Evolutionary conservation across 2,113 vertebrate species (phyloP).

Genomic region (Seriola aureovittata): DNA sequence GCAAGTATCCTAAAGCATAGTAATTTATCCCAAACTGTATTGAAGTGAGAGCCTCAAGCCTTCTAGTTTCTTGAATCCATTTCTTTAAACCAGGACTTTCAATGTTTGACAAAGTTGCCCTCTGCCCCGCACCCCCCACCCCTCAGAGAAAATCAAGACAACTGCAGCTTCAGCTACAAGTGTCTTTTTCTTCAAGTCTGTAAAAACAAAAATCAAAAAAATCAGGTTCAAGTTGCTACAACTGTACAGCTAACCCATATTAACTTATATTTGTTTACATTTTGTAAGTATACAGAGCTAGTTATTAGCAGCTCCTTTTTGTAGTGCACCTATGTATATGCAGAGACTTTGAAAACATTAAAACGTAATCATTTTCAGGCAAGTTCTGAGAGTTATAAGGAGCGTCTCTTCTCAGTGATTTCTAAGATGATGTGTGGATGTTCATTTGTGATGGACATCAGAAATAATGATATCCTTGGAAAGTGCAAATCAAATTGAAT

Average conservation of each 20-base stretch:
- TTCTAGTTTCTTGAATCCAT: neutral
- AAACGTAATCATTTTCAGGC: neutral
- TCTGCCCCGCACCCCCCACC: neutral
- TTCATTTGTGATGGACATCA: neutral
- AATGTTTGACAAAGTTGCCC: neutral
- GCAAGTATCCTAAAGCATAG: neutral
- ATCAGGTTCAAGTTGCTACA: too few relatives aligned
- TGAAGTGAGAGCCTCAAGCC: neutral
- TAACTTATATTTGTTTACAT: too few relatives aligned
- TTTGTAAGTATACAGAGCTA: neutral
- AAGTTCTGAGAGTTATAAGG: too few relatives aligned
- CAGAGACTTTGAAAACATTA: neutral
- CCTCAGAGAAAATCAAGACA: neutral
- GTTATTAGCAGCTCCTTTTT: neutral
- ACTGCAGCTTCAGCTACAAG: neutral
- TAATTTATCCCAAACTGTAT: neutral
- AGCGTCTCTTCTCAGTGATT: neutral
- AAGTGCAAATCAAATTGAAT: neutral
- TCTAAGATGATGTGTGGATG: too few relatives aligned
- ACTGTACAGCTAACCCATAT: too few relatives aligned
- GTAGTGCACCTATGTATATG: neutral
- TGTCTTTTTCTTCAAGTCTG: too few relatives aligned
- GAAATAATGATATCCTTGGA: neutral
- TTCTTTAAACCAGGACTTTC: neutral
- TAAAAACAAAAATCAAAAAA: too few relatives aligned